Evolutionary conservation across 2,888 invertebrate species (phyloP), one percentile per base, ranked within the genome.

Genomic region (Lepidocyrtinus sp.): DNA sequence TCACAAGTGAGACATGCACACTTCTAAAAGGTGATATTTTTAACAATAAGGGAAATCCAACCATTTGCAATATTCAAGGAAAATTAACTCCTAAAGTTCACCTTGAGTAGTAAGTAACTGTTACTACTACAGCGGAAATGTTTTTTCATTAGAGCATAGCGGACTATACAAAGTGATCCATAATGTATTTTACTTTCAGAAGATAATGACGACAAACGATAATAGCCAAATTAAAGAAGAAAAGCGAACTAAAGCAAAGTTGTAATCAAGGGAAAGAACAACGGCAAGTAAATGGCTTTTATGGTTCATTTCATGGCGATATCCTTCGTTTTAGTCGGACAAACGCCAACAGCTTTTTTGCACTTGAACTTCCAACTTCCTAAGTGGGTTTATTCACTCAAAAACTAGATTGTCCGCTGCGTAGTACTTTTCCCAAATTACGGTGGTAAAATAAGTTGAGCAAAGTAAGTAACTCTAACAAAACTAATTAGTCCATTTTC

Each of bases 301-400:
- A 55, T 55, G 55, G 55, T 17, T 55, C 55, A 55, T 55, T 55
- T 55, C 55, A 55, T 55, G 55, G 17, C 55, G 55, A 55, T 55
- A 3, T 55, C 55, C 55, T n/a, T n/a, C 36, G 5, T 36, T 55
- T n/a, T 55, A 55, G 55, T n/a, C 5, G n/a, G 17, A n/a, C n/a
- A n/a, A 55, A 17, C 55, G n/a, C 5, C 2, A 55, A 55, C 17
- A 2, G 55, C 55, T 55, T 2, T 55, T 7, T 55, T 55, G 55
- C 55, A n/a, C 55, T 55, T 55, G 55, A 55, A 55, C 55, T 55
- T 55, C 36, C 36, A 36, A 5, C 36, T 7, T 12, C 36, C n/a
- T 7, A n/a, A 55, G 55, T 55, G 55, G n/a, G 7, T 55, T 55
- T 55, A 12, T 2, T n/a, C 17, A 3, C 55, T 55, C 2, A 17